Conservation (phyloP, 2,888 invertebrate genomes). For the Dolichopus griseipennis region DNA sequence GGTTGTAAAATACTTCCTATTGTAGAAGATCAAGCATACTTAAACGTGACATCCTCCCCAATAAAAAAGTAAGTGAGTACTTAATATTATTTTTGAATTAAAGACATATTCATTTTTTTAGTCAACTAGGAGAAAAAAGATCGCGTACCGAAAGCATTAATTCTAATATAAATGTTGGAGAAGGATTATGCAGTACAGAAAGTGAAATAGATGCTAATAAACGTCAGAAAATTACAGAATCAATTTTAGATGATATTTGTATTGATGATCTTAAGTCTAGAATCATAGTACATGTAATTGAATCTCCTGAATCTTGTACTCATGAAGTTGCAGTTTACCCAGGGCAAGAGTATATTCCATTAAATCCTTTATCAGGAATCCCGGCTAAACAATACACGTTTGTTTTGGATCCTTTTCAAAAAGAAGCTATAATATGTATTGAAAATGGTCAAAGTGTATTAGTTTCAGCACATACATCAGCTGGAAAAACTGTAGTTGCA, state of each 20-base stretch:
- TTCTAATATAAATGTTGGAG: conserved; percentile 11
- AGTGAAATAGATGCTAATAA: not conserved
- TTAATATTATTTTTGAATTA: conserved; percentile 13
- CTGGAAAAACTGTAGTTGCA: conserved; percentile 98
- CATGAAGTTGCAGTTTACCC: conserved; percentile 96
- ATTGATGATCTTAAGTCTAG: conserved; percentile 68
- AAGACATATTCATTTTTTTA: conserved; percentile 8
- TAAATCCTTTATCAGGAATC: conserved; percentile 50
- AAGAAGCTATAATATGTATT: conserved; percentile 90
- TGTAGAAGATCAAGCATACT: conserved; percentile 14
- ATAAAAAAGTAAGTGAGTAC: conserved; percentile 10
- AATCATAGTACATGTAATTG: conserved; percentile 79
- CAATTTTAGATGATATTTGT: conserved; percentile 46
- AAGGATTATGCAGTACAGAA: not conserved
- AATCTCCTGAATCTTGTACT: conserved; percentile 85
- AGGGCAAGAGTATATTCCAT: conserved; percentile 63
- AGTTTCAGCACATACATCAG: conserved; percentile 98
- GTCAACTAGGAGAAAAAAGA: conserved; percentile 21
- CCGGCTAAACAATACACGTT: conserved; percentile 92
- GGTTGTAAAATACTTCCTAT: conserved; percentile 19
- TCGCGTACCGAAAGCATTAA: conserved; percentile 15
- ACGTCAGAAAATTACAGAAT: conserved; percentile 31
- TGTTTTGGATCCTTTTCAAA: conserved; percentile 94
- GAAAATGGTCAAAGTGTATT: conserved; percentile 97
- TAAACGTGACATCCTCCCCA: conserved; percentile 10